Evolutionary conservation across 2,113 vertebrate species (phyloP).

Genomic region (Malurus melanocephalus): DNA sequence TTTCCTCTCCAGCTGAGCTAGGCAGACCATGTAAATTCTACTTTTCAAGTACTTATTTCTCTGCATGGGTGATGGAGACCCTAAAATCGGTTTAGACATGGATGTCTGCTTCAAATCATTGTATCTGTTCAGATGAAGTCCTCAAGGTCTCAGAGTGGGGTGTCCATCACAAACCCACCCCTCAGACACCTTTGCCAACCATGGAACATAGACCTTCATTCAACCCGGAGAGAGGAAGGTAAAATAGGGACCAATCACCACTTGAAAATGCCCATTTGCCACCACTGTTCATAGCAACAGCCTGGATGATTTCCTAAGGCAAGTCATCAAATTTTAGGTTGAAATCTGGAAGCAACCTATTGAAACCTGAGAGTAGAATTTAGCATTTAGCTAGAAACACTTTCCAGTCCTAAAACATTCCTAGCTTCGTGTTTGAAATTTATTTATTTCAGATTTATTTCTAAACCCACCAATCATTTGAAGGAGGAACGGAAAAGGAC

Average conservation of each 20-base stretch:
- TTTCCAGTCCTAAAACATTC: background rate
- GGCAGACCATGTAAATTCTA: background rate
- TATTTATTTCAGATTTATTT: background rate
- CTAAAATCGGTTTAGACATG: background rate
- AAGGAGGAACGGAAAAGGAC: background rate
- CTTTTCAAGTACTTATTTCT: background rate
- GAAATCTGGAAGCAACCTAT: background rate
- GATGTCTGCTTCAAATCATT: background rate
- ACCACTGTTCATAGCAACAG: background rate
- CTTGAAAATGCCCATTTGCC: background rate
- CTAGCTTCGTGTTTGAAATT: background rate
- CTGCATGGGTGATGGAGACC: background rate
- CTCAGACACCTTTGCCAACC: background rate
- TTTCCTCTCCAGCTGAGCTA: background rate
- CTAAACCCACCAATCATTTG: background rate
- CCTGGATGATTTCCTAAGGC: background rate
- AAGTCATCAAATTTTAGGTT: background rate
- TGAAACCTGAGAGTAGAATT: background rate
- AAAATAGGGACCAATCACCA: background rate
- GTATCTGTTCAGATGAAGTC: background rate
- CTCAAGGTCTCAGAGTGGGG: background rate
- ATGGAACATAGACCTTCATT: background rate
- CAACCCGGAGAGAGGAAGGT: accelerated
- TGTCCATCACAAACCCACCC: background rate
- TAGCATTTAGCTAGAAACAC: background rate